Base-by-base conservation (phyloP, 1,140 invertebrate genomes). In the Dendrolimus punctatus region DNA sequence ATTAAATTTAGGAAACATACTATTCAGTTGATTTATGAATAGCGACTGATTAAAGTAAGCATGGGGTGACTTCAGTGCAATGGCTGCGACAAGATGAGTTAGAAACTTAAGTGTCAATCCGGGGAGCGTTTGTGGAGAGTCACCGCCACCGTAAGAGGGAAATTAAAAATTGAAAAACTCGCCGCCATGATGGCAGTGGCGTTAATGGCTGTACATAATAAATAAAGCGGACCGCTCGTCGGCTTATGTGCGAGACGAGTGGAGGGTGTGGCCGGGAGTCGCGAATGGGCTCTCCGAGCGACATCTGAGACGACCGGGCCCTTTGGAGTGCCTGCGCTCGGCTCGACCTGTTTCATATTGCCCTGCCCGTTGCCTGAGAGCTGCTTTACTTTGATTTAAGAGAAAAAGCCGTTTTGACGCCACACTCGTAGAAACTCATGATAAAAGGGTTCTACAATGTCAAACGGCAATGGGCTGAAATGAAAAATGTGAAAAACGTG, bases 181-280 rank as follows among this genome's bases (percentile, higher is more conserved):
- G 73, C 70, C 80, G 78, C 78, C 79, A 85, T 85, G 73, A 78
- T 78, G 79, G 72, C 68, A 61, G 71, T 78, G 76, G 76, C 76
- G 79, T 80, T 84, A 84, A 86, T 84, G 78, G 76, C 72, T 76
- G 83, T 84, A 84, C 79, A 86, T 86, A 84, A 84, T 86, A 83
- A 81, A 83, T 85, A 85, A 85, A 82, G 77, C 78, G 78, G 69
- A 65, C 70, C 74, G 79, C 64, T 69, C 65, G 76, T 74, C 72
- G 73, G 82, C 80, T 82, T 84, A 85, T 84, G 79, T 85, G 78
- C 72, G 68, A 65, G 73, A 80, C 71, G 71, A 85, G 82, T 81
- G 77, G 82, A 73, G 77, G 82, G 82, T 76, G 82, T 83, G 82
- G 82, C 70, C 72, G 71, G 68, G 69, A 48, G 67, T 63, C 73